Base-by-base conservation (phyloP, 2,797 vertebrate genomes). In the Decapterus maruadsi region DNA sequence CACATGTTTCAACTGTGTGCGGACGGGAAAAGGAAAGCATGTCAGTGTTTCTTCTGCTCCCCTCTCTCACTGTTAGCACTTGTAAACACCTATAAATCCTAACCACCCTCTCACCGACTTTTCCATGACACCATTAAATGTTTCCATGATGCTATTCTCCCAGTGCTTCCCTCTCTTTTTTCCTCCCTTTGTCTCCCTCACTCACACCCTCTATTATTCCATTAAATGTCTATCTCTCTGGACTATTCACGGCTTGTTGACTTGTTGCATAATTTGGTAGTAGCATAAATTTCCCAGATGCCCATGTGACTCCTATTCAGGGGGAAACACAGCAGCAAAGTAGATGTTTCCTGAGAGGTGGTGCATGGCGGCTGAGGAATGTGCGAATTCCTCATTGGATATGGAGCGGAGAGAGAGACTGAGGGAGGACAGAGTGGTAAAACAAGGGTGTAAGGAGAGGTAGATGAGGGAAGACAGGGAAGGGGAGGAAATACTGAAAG, bases 101-200 rank as follows among this genome's bases (percentile, higher is more conserved):
- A 8, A 77, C 66, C 58, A 65, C 74, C 50, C 62, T 66, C 70
- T 72, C 58, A 36, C 50, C 60, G 54, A 14, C 66, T 81, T 86
- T 92, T 92, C 87, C 89, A 85, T 91, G 89, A 92, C 80, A 83
- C 92, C 90, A 90, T 69, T 58, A 43, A 51, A 77, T 62, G 66
- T 86, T 80, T 86, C 83, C 42, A 26, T 65, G 61, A 83, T 63
- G 65, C 70, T 60, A 1, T 22, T 20, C 64, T 68, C 19, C 19
- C 3, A 45, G 43, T 3, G 1, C 51, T 17, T 16, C 59, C 42
- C 22, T 51, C 22, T 16, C 38, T 29, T 45, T 77, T 43, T 36
- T 48, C 26, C 11, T 54, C 17, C 34, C 26, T 11, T 56, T n/a
- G 40, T 57, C 46, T 34, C 17, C 8, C 56, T 59, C 62, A 56